These are phyloP conservation scores for Rhynchotus rufescens DNA, from an alignment of 2,797 vertebrate species.

Conservation along the genomic window DNA sequence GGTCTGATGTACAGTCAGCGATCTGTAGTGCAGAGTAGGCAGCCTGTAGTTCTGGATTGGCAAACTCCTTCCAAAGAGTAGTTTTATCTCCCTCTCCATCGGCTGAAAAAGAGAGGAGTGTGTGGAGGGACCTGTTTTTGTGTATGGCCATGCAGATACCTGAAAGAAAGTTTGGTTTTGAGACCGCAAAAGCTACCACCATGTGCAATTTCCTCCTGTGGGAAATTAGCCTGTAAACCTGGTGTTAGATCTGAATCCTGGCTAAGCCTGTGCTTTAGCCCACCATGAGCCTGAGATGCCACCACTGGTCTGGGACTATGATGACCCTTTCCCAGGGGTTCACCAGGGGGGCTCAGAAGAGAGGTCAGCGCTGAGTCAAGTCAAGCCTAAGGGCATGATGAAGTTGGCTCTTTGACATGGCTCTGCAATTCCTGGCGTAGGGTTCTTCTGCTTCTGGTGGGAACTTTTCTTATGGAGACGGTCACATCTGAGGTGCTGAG, in stretches of 20 bases:
- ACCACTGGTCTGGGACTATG: fast-evolving
- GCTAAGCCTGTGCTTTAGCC: neutral
- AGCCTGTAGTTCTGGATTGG: neutral
- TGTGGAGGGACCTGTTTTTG: neutral
- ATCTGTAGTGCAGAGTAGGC: neutral
- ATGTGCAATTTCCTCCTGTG: neutral
- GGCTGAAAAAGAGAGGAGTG: neutral
- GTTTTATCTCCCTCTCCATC: neutral
- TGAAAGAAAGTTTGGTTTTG: neutral
- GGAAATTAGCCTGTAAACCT: neutral
- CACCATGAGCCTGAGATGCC: neutral
- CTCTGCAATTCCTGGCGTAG: neutral
- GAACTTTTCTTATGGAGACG: neutral
- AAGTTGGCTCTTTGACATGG: neutral
- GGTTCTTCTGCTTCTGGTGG: neutral
- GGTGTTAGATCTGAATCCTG: neutral
- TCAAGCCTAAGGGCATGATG: neutral
- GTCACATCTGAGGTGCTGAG: neutral
- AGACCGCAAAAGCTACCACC: neutral
- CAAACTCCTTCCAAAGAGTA: neutral
- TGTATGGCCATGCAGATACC: fast-evolving
- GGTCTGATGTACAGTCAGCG: neutral
- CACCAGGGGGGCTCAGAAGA: neutral
- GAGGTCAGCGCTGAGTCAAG: neutral
- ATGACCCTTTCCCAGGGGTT: neutral